Evolutionary conservation across 2,797 vertebrate genomes (phyloP), one percentile per base, ranked within the genome.

Genomic region (Scleropages formosus): DNA sequence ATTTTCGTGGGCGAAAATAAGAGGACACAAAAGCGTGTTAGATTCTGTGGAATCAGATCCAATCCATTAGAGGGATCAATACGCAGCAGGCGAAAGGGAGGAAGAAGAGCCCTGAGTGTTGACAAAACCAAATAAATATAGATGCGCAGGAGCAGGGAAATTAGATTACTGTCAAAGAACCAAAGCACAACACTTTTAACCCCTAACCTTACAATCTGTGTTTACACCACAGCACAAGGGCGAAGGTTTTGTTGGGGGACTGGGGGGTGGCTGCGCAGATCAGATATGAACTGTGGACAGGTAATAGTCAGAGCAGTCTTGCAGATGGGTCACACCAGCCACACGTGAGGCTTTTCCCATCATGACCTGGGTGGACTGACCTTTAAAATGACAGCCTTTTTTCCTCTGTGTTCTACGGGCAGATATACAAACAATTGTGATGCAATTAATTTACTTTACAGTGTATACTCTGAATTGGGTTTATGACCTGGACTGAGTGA

Each of bases 31-130:
- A 92, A 94, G 91, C 93, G 91, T 90, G 83, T 94, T 87, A 90
- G 93, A 95, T 91, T 91, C 91, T 91, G 93, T 93, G 94, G 94
- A 96, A 96, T 95, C 92, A 93, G 94, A 96, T 95, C 93, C 93
- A 94, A 94, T 96, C 95, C 95, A 97, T 97, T 97, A 97, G 92
- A 84, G 90, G 87, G 90, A 96, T 96, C 95, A 92, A 97, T 97
- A 96, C 89, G 83, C 89, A 88, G 88, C 80, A 81, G 82, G 91
- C 82, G 80, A 84, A 86, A 83, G 82, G 82, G 85, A 85, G 87
- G 87, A 85, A 87, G 85, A 85, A 86, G 82, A 85, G 85, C 86
- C 73, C 72, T 83, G 83, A 95, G 91, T 90, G 94, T 94, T 94
- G 93, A 94, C 94, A 93, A 95, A 96, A 96, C 94, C 93, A 95